Percentiles rank a stretch among this genome's conserved stretches.
Conservation (phyloP, 2,797 vertebrate species). For the Tragelaphus oryx region DNA sequence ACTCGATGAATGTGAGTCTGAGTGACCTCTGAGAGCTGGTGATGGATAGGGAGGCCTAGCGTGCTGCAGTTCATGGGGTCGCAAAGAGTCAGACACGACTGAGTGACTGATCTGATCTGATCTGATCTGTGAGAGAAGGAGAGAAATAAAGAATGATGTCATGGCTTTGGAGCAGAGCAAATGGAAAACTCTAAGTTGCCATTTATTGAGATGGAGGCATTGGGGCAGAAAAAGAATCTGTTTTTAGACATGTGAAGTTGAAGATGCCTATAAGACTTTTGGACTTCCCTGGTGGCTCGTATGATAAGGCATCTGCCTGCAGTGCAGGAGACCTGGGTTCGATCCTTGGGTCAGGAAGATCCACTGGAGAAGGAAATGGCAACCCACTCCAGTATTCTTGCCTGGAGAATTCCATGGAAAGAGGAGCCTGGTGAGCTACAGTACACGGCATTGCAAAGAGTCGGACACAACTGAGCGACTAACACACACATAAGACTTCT, state of each 20-base stretch:
- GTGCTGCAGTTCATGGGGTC: too few species aligned
- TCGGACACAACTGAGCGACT: rapidly evolving
- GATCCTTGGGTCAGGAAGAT: neutral
- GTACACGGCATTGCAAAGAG: neutral
- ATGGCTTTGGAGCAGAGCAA: neutral
- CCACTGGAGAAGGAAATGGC: neutral
- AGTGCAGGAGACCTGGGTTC: neutral
- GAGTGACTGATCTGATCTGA: too few species aligned
- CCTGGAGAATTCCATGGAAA: neutral
- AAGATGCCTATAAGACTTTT: neutral
- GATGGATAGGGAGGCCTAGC: too few species aligned
- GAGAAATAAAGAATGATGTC: neutral
- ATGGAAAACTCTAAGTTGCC: neutral
- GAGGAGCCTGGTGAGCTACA: neutral
- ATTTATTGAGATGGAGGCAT: neutral
- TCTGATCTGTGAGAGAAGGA: neutral
- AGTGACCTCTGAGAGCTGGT: too few species aligned
- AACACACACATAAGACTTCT: neutral
- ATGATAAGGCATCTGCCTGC: neutral
- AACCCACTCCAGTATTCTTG: neutral
- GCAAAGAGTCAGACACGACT: too few species aligned
- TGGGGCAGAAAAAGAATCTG: neutral
- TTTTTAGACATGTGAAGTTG: neutral
- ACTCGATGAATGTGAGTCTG: too few species aligned
- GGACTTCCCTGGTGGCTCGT: neutral